phyloP scores from a whole-genome alignment of 2,113 vertebrate genomes.

The Camelus dromedarius region DNA sequence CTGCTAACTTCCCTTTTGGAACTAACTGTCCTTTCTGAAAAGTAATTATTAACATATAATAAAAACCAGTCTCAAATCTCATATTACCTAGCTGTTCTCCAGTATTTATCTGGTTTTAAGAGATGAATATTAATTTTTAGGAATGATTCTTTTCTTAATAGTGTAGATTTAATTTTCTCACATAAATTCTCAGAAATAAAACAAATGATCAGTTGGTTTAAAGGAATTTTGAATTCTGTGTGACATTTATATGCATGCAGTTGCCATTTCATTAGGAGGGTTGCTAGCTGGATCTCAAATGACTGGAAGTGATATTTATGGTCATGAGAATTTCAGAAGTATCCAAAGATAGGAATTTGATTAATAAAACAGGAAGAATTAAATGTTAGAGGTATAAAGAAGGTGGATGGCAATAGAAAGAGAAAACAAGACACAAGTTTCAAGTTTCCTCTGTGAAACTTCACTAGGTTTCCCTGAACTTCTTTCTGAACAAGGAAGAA shows the following conservation, averaged over 20 bases:
- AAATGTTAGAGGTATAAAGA: not conserved
- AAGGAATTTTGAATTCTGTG: conserved; percentile 7
- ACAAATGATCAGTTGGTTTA: not conserved
- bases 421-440: not conserved
- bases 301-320: conserved; percentile 11
- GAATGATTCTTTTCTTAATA: not conserved
- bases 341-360: conserved; percentile 16
- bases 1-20: not conserved
- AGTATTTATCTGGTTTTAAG: conserved; percentile 12
- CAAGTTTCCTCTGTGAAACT: not conserved
- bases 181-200: conserved; percentile 11
- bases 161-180: conserved; percentile 38
- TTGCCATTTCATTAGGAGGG: not conserved
- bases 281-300: conserved; percentile 20
- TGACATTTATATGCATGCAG: not conserved
- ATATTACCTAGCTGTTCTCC: not conserved
- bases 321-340: conserved; percentile 11
- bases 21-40: not conserved
- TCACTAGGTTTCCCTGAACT: not conserved
- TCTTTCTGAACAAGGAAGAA: not conserved
- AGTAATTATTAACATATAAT: conserved; percentile 6
- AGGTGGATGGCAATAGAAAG: not conserved
- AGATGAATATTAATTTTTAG: conserved; percentile 32
- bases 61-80: conserved; percentile 1
- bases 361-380: conserved; percentile 13